phyloP scores from a whole-genome alignment of 2,888 invertebrate genomes.

The Charanyca ferruginea region DNA sequence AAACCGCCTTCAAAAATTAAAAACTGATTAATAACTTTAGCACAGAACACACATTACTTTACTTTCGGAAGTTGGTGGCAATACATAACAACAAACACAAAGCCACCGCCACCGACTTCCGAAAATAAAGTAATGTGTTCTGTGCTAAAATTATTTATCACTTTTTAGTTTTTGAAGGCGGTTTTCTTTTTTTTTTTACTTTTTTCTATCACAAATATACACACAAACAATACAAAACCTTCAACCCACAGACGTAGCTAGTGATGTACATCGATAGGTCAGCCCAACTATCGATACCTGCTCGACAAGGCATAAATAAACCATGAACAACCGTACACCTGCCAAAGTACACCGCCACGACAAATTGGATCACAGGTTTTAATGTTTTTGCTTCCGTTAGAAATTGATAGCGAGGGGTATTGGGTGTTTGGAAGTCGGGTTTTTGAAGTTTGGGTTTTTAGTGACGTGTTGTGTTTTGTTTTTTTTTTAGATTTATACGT shows the following conservation, averaged over 20 bases:
- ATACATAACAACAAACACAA: too few species aligned
- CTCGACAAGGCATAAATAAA: constrained; percentile 66
- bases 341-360: constrained; percentile 57
- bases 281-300: constrained; percentile 58
- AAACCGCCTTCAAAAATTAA: too few species aligned
- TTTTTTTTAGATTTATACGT: not conserved
- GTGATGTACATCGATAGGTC: constrained; percentile 62
- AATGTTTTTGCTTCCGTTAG: constrained; percentile 20
- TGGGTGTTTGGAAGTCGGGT: constrained; percentile 2
- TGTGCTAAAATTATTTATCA: too few species aligned
- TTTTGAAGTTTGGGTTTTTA: constrained; percentile 7
- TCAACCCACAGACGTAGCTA: constrained; percentile 37
- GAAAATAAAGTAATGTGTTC: too few species aligned
- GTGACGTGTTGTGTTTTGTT: constrained; percentile 2
- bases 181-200: too few species aligned
- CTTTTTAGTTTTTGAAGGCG: too few species aligned
- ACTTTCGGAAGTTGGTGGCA: too few species aligned
- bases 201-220: constrained; percentile 32
- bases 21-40: too few species aligned
- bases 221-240: constrained; percentile 49
- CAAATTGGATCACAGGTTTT: constrained; percentile 50
- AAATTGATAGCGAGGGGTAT: constrained; percentile 29
- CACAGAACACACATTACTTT: too few species aligned
- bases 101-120: too few species aligned
- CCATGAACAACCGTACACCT: constrained; percentile 66